These are phyloP conservation scores for Chascanopsetta lugubris DNA, from an alignment of 2,113 vertebrate species.

Conservation along the genomic window DNA sequence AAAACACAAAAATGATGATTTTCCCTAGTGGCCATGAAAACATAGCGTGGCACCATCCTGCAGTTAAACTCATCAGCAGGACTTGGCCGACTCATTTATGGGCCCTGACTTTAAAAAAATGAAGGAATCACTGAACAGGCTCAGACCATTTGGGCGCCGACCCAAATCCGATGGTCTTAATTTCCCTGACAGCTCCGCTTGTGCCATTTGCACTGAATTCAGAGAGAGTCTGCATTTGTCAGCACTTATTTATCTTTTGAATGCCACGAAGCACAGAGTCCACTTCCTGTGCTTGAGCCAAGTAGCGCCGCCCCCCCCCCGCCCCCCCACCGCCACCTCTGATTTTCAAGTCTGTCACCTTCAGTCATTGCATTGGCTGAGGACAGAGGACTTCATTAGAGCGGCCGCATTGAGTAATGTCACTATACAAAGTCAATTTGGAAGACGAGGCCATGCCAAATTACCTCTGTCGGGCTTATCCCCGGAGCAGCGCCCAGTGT, in stretches of 20 bases:
- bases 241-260: not conserved
- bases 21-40: too few relatives aligned
- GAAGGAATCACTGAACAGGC: slow-evolving; percentile 30
- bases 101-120: slow-evolving; percentile 40
- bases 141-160: not conserved
- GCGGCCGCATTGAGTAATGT: slow-evolving; percentile 50
- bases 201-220: not conserved
- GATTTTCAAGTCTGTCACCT: slow-evolving; percentile 58
- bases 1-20: too few relatives aligned
- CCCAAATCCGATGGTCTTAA: slow-evolving; percentile 17
- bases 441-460: slow-evolving; percentile 45
- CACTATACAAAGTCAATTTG: slow-evolving; percentile 60
- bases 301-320: slow-evolving; percentile 11
- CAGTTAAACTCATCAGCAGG: not conserved
- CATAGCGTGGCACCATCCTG: too few relatives aligned
- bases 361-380: slow-evolving; percentile 64
- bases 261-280: not conserved
- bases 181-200: slow-evolving; percentile 15
- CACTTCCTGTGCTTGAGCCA: not conserved
- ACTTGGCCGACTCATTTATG: slow-evolving; percentile 28
- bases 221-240: not conserved
- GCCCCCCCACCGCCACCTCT: slow-evolving; percentile 11
- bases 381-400: slow-evolving; percentile 32
- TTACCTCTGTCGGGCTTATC: slow-evolving; percentile 46
- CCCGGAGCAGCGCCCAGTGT: slow-evolving; percentile 16